Base-by-base conservation (phyloP, 2,888 invertebrate genomes). In the Bellardia pandia region DNA sequence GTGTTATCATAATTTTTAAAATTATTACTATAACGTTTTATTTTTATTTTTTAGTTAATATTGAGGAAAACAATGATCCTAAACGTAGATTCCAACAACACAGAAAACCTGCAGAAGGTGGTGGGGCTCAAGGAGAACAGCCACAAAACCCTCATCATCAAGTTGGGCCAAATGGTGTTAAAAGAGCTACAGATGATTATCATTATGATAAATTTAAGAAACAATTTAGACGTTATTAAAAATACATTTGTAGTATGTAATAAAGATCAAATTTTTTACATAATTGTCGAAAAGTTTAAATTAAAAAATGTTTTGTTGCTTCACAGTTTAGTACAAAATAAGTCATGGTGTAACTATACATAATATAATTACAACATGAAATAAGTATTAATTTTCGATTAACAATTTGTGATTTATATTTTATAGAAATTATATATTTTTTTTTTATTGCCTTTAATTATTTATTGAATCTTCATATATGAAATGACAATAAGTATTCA, bases 191-290 rank as follows among this genome's bases (percentile, higher is more conserved):
- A 0, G 99, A 99, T 93, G 99, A 99, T 94, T 99, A 98, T 93
- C 98, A 99, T 93, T 99, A 98, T 94, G 99, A 99, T 93, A 97
- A 97, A 92, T 99, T 99, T 93, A 98, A 98, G 92, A 99, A 98
- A 93, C 98, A 99, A 93, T 98, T 99, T 94, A 95, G 98, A 90
- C 95, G 98, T 94, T 98, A 97, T 94, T 97, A 94, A 94, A 37
- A 51, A n/a, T 16, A 13, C 69, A 60, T 76, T 79, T 68, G 37
- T 6, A 37, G 5, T 4, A 37, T 6, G 23, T 23, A 23, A 23
- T 23, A 23, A 23, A 23, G n/a, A 23, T 23, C 23, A 23, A 23
- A 23, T 23, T 23, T 23, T 23, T 23, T 23, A 23, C 23, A 23
- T 23, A 23, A 23, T 23, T 23, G 23, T 23, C 23, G 23, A 23